These are phyloP conservation scores for Globicephala melas DNA, from an alignment of 2,113 vertebrate species.

Conservation along the genomic window DNA sequence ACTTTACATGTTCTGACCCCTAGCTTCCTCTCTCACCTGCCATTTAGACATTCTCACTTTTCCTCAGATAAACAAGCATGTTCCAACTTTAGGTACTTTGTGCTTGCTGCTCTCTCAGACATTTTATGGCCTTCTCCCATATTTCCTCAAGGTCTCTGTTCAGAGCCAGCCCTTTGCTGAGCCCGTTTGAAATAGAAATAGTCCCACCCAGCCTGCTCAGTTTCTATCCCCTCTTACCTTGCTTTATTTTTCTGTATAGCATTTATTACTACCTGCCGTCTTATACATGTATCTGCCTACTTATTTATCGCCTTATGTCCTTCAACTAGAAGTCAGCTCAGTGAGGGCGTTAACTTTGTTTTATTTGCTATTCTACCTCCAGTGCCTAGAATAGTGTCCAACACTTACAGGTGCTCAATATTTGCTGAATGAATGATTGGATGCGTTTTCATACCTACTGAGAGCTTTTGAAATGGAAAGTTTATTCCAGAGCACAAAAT, in stretches of 20 bases:
- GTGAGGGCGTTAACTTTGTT: background rate
- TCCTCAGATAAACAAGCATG: background rate
- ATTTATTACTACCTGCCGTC: background rate
- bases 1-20: background rate
- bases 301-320: background rate
- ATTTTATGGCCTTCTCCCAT: background rate
- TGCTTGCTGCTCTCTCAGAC: background rate
- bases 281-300: background rate
- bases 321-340: background rate
- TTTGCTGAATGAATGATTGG: background rate
- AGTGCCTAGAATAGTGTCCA: background rate
- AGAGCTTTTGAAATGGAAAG: background rate
- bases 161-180: background rate
- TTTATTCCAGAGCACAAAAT: constrained; percentile 4
- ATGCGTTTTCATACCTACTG: background rate
- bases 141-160: background rate
- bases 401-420: background rate
- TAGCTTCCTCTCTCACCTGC: background rate
- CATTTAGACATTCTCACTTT: background rate
- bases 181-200: background rate
- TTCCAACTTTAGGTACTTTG: background rate
- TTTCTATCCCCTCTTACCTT: background rate
- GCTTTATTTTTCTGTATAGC: background rate
- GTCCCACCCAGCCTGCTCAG: background rate
- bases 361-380: background rate